These are phyloP conservation scores for Cephalotes varians DNA, from an alignment of 2,888 invertebrate species.

Conservation along the genomic window DNA sequence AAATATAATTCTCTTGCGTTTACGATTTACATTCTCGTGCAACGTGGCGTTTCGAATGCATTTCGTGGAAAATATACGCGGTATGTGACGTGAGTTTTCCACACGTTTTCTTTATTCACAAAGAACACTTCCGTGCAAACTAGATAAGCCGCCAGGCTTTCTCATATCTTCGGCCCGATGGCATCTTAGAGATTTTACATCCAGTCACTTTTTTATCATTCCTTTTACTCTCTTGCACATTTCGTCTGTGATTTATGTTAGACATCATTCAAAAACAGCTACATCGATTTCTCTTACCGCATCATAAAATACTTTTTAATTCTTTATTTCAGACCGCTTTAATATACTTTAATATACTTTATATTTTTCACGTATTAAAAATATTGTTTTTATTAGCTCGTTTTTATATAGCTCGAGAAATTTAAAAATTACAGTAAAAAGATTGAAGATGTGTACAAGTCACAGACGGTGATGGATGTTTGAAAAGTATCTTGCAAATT, in stretches of 20 bases:
- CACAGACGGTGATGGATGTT: background rate
- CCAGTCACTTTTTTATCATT: slow-evolving; percentile 25
- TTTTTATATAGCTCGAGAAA: background rate
- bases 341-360: background rate
- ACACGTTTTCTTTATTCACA: slow-evolving; percentile 41
- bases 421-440: background rate
- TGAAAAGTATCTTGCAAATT: slow-evolving; percentile 15
- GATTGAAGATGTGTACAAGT: background rate
- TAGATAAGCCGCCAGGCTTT: slow-evolving; percentile 28
- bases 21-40: background rate
- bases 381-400: background rate
- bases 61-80: slow-evolving; percentile 6
- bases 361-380: background rate
- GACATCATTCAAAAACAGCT: slow-evolving; percentile 14
- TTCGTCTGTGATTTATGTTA: slow-evolving; percentile 35
- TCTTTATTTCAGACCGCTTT: background rate
- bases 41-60: background rate
- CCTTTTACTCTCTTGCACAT: slow-evolving; percentile 2
- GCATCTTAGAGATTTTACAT: slow-evolving; percentile 39
- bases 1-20: slow-evolving; percentile 15
- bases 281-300: slow-evolving; percentile 10
- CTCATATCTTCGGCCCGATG: slow-evolving; percentile 36
- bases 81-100: slow-evolving; percentile 18
- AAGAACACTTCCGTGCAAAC: slow-evolving; percentile 39
- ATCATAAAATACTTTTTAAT: background rate